Base-by-base conservation (phyloP, 2,888 invertebrate species). In the Merodon equestris region DNA sequence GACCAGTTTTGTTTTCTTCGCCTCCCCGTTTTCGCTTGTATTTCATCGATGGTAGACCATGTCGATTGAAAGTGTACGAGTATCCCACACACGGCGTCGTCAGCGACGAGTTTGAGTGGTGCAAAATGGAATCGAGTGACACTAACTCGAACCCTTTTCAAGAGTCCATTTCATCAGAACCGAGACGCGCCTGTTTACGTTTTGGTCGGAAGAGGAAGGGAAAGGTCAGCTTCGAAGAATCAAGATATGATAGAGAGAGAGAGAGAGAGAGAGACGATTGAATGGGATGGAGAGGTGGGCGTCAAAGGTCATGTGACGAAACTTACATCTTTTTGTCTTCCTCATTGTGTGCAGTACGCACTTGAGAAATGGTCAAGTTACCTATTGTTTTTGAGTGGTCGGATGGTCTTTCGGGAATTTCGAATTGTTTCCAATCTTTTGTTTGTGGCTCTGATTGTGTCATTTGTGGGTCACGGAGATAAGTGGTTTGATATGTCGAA, bases 121-220 rank as follows among this genome's bases (percentile, higher is more conserved):
- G 76, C 72, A 56, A 77, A 77, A 72, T 77, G 61, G 47, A 76
- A 71, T 66, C 56, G 51, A 45, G 60, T 45, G 44, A 66, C 66
- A 77, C 57, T 47, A 57, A 40, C 18, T 27, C 27, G 57, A 61
- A 63, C 76, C 72, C 72, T 77, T 72, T 58, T 60, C 44, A 56
- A 9, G 42, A 71, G 14, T 53, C 40, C 51, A 38, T 12, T 45
- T 13, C 17, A 58, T 58, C 2, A 27, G 27, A 27, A 27, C n/a
- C 50, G 60, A 45, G 61, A 71, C 13, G 44, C 40, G 44, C 13
- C 60, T 76, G 61, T 76, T 75, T 70, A 70, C 48, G 75, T 27
- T 27, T 27, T 7, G 34, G 44, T 27, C 18, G 50, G 57, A 12
- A 17, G 9, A 45, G 19, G n/a, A 38, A 27, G 27, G 2, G 27